Conservation (phyloP, 1,140 invertebrate species). For the Lordiphosa collinella region DNA sequence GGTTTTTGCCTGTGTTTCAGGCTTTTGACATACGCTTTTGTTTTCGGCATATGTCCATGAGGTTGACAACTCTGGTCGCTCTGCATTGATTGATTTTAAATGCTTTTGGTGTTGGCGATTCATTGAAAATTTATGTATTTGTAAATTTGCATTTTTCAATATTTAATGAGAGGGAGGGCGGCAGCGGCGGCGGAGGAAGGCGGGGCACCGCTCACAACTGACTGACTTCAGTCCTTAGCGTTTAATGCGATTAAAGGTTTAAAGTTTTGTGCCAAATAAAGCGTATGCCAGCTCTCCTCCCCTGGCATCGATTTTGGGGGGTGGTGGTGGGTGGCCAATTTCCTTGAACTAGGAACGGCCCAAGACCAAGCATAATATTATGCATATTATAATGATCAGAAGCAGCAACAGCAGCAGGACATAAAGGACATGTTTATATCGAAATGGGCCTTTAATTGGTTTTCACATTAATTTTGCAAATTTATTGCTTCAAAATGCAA, state of each 20-base stretch:
- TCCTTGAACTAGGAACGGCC: conserved; percentile 29
- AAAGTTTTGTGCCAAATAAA: conserved; percentile 72
- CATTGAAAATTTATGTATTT: conserved; percentile 69
- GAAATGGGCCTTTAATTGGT: conserved; percentile 73
- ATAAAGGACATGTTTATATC: conserved; percentile 36
- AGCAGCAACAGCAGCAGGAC: conserved; percentile 15
- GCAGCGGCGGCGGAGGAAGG: not conserved
- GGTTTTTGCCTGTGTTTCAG: conserved; percentile 17
- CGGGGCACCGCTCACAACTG: not conserved
- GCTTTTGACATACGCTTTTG: conserved; percentile 2
- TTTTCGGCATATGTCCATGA: conserved; percentile 5
- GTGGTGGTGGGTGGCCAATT: conserved; percentile 29
- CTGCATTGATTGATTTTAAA: conserved; percentile 70
- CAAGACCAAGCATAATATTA: conserved; percentile 63
- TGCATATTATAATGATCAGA: conserved; percentile 63
- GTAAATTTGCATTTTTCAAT: conserved; percentile 72
- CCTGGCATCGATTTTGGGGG: conserved; percentile 37
- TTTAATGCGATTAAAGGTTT: conserved; percentile 76
- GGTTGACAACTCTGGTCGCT: conserved; percentile 13
- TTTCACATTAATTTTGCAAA: conserved; percentile 75
- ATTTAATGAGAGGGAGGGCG: conserved; percentile 41
- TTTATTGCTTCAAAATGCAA: conserved; percentile 68
- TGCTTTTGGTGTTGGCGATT: conserved; percentile 65
- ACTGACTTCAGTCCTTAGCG: conserved; percentile 51
- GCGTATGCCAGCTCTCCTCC: conserved; percentile 28